Evolutionary conservation across 2,113 vertebrate species (phyloP).

Genomic region (Mormyrus lacerda): DNA sequence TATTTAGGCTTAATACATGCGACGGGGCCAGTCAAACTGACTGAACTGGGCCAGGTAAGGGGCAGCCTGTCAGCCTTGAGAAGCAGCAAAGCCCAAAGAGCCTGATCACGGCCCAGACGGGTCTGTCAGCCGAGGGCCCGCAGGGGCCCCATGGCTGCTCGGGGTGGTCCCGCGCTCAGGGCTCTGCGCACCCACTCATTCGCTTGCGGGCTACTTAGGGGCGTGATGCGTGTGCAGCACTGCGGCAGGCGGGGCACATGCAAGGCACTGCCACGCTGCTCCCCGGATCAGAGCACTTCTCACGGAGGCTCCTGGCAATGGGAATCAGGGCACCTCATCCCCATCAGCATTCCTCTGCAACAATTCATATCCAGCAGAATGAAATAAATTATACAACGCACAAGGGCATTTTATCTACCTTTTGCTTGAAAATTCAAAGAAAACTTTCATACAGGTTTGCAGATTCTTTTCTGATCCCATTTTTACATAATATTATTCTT

Average conservation of each 20-base stretch:
- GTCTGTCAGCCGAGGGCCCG: not conserved
- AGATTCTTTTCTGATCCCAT: not conserved
- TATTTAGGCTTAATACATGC: slow-evolving; percentile 34
- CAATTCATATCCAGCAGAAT: not conserved
- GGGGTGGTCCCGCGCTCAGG: not conserved
- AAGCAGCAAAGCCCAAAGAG: not conserved
- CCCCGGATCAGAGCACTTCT: not conserved
- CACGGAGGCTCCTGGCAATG: not conserved
- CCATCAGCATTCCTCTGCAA: not conserved
- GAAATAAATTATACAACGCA: not conserved
- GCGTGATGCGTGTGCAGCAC: not conserved
- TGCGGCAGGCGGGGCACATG: not conserved
- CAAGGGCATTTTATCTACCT: not conserved
- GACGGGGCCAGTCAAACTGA: slow-evolving; percentile 28
- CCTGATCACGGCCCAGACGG: not conserved
- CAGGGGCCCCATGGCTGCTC: not conserved
- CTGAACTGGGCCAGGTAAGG: slow-evolving; percentile 38
- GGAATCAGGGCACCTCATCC: not conserved
- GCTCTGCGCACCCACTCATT: not conserved
- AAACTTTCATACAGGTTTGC: not conserved
- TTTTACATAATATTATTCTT: not conserved
- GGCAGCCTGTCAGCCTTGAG: slow-evolving; percentile 25
- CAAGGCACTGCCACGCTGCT: not conserved
- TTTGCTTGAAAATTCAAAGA: not conserved
- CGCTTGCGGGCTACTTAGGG: not conserved